Evolutionary conservation across 2,797 vertebrate genomes (phyloP), one percentile per base, ranked within the genome.

Genomic region (Fundulus diaphanus): DNA sequence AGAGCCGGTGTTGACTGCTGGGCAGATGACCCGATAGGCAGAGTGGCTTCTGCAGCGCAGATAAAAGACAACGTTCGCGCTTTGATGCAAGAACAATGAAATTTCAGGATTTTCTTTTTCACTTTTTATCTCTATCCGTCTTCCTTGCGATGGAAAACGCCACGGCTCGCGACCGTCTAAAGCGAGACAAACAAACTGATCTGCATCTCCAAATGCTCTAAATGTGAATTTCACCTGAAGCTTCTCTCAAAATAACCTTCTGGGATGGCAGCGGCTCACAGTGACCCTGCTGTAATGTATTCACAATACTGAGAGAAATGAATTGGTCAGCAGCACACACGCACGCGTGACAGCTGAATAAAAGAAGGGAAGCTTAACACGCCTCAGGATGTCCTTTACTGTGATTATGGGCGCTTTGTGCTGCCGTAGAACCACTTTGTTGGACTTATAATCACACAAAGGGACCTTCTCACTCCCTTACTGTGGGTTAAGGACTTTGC

Each of bases 311-410:
- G 71, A 82, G 85, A 73, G 85, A 89, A 88, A 81, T 18, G 73
- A 72, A 85, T 77, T 69, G 59, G 84, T 90, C 90, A 90, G 88
- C 88, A 88, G 88, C 88, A 88, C 82, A 79, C 86, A 86, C 74
- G 84, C 87, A 79, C 75, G 70, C 40, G 61, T 83, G 83, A 33
- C 77, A 76, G 68, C 81, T 73, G 87, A 80, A 87, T 77, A 68
- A 85, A 88, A 78, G 74, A 46, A 81, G 27, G n/a, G 59, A 67
- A 27, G 4, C 73, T 75, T 82, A 79, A 86, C 79, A 13, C 70
- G 73, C 75, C 76, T 77, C 40, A 12, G 80, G 85, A 82, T 77
- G 89, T 84, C 84, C 85, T 87, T 78, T 71, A 49, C 72, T 79
- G 42, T 72, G 85, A 83, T 85, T 74, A 74, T 16, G 76, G 72